These are phyloP conservation scores for Drosophila mimica DNA, from an alignment of 2,888 invertebrate genomes.

Conservation along the genomic window DNA sequence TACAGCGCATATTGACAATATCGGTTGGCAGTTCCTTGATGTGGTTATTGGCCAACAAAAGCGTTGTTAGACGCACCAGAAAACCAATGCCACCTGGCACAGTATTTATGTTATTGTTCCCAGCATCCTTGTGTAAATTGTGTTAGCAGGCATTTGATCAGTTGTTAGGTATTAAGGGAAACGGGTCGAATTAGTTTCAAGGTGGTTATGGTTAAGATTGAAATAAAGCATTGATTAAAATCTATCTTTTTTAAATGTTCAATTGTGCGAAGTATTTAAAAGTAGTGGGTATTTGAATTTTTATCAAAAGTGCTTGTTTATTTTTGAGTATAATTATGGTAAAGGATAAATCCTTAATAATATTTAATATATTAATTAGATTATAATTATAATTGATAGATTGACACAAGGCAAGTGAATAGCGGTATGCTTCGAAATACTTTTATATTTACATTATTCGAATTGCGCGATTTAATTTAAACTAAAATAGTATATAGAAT, in stretches of 20 bases:
- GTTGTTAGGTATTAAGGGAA: constrained; percentile 10
- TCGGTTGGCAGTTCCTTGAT: constrained; percentile 91
- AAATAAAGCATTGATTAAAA: background rate
- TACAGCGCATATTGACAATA: constrained; percentile 93
- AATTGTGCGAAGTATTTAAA: background rate
- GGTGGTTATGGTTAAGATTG: constrained; percentile 6
- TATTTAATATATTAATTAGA: background rate
- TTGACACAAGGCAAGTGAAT: background rate
- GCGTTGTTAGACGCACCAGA: constrained; percentile 90
- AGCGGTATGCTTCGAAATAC: background rate
- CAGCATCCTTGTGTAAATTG: constrained; percentile 88
- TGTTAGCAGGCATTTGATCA: constrained; percentile 54
- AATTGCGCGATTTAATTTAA: background rate
- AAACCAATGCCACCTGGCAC: constrained; percentile 94
- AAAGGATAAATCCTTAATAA: background rate
- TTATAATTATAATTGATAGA: background rate
- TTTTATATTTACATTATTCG: background rate
- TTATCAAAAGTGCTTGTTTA: background rate
- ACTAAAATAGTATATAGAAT: background rate
- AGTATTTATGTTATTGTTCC: constrained; percentile 90
- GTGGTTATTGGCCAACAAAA: constrained; percentile 91
- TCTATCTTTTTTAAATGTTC: background rate
- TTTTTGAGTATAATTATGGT: background rate
- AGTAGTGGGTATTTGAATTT: background rate
- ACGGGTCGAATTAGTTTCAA: constrained; percentile 3